Conservation (phyloP, 2,113 vertebrate species). For the Pachypanchax playfairii region DNA sequence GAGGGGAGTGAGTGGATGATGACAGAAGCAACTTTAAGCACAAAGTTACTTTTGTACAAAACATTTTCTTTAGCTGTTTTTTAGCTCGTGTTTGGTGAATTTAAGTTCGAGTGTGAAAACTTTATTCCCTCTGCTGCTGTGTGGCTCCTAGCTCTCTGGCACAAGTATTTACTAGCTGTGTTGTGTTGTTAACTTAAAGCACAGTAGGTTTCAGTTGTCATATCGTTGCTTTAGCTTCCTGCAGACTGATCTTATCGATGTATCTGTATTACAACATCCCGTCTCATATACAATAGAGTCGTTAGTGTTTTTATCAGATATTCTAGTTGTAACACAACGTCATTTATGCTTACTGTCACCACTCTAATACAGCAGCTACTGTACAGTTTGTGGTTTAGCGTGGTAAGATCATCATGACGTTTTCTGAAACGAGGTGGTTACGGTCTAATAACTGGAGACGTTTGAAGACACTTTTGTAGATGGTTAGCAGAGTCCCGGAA, state of each 20-base stretch:
- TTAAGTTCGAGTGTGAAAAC: conserved; percentile 51
- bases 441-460: conserved; percentile 16
- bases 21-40: conserved; percentile 34
- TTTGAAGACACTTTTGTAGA: conserved; percentile 51
- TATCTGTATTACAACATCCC: conserved; percentile 39
- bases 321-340: conserved; percentile 30
- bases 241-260: conserved; percentile 30
- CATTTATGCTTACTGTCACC: conserved; percentile 39
- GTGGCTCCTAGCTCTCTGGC: conserved; percentile 30
- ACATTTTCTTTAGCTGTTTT: conserved; percentile 54
- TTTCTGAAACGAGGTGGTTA: no score
- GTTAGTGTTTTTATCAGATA: conserved; percentile 23
- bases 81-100: conserved; percentile 61
- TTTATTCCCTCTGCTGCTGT: conserved; percentile 22
- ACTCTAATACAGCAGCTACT: conserved; percentile 18
- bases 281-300: conserved; percentile 9
- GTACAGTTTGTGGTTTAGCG: conserved; percentile 19
- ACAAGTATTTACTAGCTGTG: conserved; percentile 42
- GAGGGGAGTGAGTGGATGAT: conserved; percentile 28
- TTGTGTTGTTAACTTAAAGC: conserved; percentile 37
- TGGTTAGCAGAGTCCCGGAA: conserved; percentile 47
- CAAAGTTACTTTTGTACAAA: conserved; percentile 69
- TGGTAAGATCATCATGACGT: no score
- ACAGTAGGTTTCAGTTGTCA: conserved; percentile 41
- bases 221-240: conserved; percentile 49